Conservation (phyloP, 1,140 invertebrate genomes). For the Drosophila kepulauana region DNA sequence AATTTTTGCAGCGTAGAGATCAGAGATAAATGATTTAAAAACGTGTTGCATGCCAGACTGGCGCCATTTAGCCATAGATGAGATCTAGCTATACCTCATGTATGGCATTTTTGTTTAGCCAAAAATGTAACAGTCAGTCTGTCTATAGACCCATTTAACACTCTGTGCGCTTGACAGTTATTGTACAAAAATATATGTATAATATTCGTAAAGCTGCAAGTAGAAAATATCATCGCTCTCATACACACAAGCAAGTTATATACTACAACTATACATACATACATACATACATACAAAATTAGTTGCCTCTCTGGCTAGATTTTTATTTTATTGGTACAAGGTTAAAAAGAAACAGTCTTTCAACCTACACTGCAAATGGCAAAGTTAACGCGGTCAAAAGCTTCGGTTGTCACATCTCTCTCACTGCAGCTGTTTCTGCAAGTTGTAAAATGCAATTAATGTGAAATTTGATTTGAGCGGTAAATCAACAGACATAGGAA, state of each 20-base stretch:
- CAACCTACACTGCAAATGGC: slow-evolving; percentile 40
- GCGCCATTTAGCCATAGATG: slow-evolving; percentile 48
- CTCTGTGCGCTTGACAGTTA: slow-evolving; percentile 31
- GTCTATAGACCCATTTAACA: slow-evolving; percentile 34
- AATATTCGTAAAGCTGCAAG: slow-evolving; percentile 21
- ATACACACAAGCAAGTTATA: neutral
- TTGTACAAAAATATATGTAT: slow-evolving; percentile 11
- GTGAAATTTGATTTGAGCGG: slow-evolving; percentile 40
- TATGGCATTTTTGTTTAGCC: slow-evolving; percentile 52
- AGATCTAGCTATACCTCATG: slow-evolving; percentile 43
- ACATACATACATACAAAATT: slow-evolving; percentile 27
- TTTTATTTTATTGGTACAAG: slow-evolving; percentile 72
- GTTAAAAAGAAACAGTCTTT: slow-evolving; percentile 38
- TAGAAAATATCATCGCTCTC: slow-evolving; percentile 39
- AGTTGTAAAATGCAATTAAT: slow-evolving; percentile 41
- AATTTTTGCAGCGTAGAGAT: slow-evolving; percentile 13
- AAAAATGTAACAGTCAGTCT: slow-evolving; percentile 44
- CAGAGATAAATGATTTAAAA: slow-evolving; percentile 47
- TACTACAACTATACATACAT: neutral
- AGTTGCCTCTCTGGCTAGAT: slow-evolving; percentile 43
- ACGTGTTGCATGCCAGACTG: slow-evolving; percentile 38
- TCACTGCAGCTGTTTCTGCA: slow-evolving; percentile 7
- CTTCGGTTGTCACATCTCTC: slow-evolving; percentile 27
- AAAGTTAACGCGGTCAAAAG: slow-evolving; percentile 51
- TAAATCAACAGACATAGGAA: neutral